phyloP scores from a whole-genome alignment of 2,888 invertebrate species.

The Clitarchus hookeri region DNA sequence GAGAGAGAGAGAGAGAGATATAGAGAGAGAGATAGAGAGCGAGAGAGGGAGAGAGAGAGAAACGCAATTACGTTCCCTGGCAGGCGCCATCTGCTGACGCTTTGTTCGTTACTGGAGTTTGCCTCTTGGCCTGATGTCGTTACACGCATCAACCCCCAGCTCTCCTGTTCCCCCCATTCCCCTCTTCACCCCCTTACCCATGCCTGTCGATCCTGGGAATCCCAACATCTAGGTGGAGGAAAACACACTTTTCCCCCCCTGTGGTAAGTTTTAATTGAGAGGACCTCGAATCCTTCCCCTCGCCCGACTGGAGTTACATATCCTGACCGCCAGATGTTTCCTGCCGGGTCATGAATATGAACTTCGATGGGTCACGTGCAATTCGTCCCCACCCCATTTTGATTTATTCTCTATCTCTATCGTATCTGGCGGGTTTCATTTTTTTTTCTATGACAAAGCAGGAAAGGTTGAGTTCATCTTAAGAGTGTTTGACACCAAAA shows the following conservation, averaged over 20 bases:
- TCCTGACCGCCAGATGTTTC: neutral
- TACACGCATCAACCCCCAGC: neutral
- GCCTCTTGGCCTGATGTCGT: neutral
- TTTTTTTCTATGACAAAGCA: no score
- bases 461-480: no score
- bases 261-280: neutral
- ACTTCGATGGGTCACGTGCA: neutral
- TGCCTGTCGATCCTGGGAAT: no score
- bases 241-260: no score
- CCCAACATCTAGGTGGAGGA: no score
- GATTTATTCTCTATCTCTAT: no score
- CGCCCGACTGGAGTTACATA: neutral
- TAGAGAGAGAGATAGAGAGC: no score
- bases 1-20: no score
- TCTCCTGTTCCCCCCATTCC: no score
- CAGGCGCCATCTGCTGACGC: neutral
- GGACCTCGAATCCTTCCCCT: neutral
- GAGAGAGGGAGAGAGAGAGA: neutral
- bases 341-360: neutral
- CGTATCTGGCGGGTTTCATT: no score
- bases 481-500: no score
- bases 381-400: no score
- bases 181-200: neutral
- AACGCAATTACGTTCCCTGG: conserved; percentile 18
- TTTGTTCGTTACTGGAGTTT: conserved; percentile 24